Base-by-base conservation (phyloP, 2,797 vertebrate genomes). In the Somateria mollissima region DNA sequence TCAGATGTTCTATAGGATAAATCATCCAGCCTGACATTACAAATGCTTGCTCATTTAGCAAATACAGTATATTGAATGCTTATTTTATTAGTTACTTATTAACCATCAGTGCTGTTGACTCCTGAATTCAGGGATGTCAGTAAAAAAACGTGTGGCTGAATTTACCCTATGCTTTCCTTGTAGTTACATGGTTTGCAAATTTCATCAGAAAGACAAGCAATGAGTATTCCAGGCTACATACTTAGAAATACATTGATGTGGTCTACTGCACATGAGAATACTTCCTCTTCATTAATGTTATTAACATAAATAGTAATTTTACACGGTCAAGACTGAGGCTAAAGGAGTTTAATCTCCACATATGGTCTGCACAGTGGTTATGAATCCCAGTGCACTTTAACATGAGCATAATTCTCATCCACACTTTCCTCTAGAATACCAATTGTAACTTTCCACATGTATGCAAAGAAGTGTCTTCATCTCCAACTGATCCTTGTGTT, bases 81-180 rank as follows among this genome's bases (percentile, higher is more conserved):
- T 80, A 45, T 75, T 89, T 89, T 64, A 92, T 74, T 87, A 85
- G 85, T 80, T 89, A 77, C 62, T 77, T 34, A 71, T 56, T 84
- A 79, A 82, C 8, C 25, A 53, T 30, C 47, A 54, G 27, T 36
- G 30, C 39, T 84, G 30, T 71, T 95, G 57, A 64, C 71, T 84
- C 58, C 74, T 76, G 64, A 92, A 79, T 84, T 89, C 77, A 67
- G 36, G 10, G 36, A 60, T 76, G n/a, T 36, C 62, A 67, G 39
- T 53, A 67, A 84, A 93, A 51, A 79, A 37, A 11, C 25, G 58
- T 14, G 49, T 74, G 73, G 82, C 8, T 69, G 61, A 82, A 87
- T 82, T 41, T 67, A 61, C 47, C 37, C 66, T 64, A 37, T 69
- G 32, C 28, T 75, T 90, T 83, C 54, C 72, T 72, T 72, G 28